Evolutionary conservation across 2,113 vertebrate genomes (phyloP).

Genomic region (Tetrao urogallus): DNA sequence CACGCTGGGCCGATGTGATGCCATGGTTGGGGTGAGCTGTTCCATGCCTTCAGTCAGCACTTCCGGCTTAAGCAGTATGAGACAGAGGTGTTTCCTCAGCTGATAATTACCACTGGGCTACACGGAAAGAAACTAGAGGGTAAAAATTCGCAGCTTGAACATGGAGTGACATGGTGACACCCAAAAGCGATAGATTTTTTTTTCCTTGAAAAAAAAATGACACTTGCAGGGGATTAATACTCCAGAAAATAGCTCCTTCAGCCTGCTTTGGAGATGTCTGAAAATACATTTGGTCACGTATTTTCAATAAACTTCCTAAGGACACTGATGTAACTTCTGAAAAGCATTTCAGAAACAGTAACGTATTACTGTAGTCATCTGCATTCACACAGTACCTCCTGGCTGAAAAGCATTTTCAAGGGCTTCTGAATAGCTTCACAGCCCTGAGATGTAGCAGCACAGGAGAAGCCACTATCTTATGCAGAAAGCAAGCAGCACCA

Average conservation of each 20-base stretch:
- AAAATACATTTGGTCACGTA: neutral
- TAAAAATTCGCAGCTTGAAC: neutral
- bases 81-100: neutral
- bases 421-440: neutral
- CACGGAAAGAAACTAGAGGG: neutral
- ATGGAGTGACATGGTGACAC: neutral
- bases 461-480: neutral
- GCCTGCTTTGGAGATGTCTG: neutral
- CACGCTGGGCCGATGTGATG: neutral
- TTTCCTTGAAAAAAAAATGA: neutral
- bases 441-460: neutral
- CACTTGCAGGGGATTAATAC: neutral
- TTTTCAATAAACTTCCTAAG: neutral
- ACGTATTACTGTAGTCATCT: neutral
- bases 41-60: neutral
- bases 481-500: neutral
- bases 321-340: conserved; percentile 21
- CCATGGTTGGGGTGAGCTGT: neutral
- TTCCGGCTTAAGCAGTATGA: neutral
- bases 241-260: neutral
- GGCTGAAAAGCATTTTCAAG: conserved; percentile 18
- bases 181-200: neutral
- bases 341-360: neutral
- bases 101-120: neutral
- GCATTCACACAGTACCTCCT: neutral